Base-by-base conservation (phyloP, 2,113 vertebrate genomes). In the Syrrhaptes paradoxus region DNA sequence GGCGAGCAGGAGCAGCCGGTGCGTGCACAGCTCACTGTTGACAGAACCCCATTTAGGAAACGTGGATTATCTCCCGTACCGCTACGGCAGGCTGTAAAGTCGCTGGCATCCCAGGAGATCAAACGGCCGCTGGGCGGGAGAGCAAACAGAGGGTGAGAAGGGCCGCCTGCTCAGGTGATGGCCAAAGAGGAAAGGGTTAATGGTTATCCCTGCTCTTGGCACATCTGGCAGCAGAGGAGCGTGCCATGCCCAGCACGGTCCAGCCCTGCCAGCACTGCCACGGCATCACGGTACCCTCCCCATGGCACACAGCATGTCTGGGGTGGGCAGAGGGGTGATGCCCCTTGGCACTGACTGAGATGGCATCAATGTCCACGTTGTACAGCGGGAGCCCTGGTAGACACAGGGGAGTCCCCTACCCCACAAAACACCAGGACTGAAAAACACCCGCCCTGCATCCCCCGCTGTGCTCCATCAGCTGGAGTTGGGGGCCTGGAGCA, bases 301-400 rank as follows among this genome's bases (percentile, higher is more conserved):
- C 36, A 11, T 1, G 0, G 71, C 80, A 83, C 4, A 2, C 13
- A 45, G 51, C n/a, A n/a, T 0, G 0, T 3, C 1, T 32, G 45
- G 58, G 31, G 43, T 4, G 7, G 41, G 24, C 29, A 66, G 59
- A 19, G 61, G n/a, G 3, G 10, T 0, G 1, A 46, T n/a, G 36
- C 10, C 28, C 46, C 1, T 0, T 1, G 3, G 21, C 28, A 28
- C 67, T 62, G 26, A 76, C 7, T 3, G 62, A 76, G 17, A 9
- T 25, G 21, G 21, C 15, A 11, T 7, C 13, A 7, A 67, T 54
- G 41, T 38, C 43, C 3, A 4, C 29, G 2, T 34, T 74, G 13
- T 36, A 18, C 8, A 12, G 7, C 2, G 3, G 52, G 45, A 19
- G 18, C 36, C 38, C 24, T 17, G 21, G 24, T 16, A 80, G 46